Evolutionary conservation across 2,797 vertebrate genomes (phyloP).

Genomic region (Myiotriccus ornatus): DNA sequence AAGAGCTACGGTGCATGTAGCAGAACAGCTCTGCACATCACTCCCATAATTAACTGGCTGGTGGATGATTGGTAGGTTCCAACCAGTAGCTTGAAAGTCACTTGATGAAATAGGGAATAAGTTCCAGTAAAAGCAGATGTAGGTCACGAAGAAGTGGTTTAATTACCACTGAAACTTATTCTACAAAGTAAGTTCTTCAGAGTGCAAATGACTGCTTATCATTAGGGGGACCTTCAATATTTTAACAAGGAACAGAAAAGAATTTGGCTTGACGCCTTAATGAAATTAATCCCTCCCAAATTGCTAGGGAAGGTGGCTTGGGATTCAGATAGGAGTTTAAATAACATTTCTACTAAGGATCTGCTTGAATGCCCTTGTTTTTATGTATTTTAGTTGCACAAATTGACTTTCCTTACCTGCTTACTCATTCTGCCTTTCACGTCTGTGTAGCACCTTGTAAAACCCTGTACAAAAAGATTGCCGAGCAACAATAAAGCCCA

Average conservation of each 20-base stretch:
- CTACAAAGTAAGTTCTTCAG: constrained; percentile 53
- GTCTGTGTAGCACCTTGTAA: constrained; percentile 19
- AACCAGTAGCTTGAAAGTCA: constrained; percentile 62
- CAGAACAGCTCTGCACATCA: constrained; percentile 25
- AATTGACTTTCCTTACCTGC: constrained; percentile 46
- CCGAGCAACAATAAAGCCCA: constrained; percentile 32
- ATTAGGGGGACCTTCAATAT: constrained; percentile 37
- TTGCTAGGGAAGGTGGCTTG: neutral
- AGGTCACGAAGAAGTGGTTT: constrained; percentile 60
- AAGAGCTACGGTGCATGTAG: constrained; percentile 29
- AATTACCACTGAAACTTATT: constrained; percentile 68
- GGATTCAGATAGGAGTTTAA: neutral
- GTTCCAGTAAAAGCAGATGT: constrained; percentile 65
- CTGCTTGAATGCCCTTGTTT: neutral
- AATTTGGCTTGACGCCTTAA: neutral
- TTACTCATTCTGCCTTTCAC: constrained; percentile 38
- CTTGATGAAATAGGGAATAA: constrained; percentile 65
- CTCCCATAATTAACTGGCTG: constrained; percentile 39
- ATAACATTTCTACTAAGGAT: neutral
- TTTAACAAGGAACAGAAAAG: constrained; percentile 5
- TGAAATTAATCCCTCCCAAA: neutral
- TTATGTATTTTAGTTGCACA: constrained; percentile 42
- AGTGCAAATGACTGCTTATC: constrained; percentile 41
- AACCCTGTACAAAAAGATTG: constrained; percentile 26
- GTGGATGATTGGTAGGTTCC: constrained; percentile 60